These are phyloP conservation scores for Drosophila biarmipes DNA, from an alignment of 1,140 invertebrate species.

Conservation along the genomic window DNA sequence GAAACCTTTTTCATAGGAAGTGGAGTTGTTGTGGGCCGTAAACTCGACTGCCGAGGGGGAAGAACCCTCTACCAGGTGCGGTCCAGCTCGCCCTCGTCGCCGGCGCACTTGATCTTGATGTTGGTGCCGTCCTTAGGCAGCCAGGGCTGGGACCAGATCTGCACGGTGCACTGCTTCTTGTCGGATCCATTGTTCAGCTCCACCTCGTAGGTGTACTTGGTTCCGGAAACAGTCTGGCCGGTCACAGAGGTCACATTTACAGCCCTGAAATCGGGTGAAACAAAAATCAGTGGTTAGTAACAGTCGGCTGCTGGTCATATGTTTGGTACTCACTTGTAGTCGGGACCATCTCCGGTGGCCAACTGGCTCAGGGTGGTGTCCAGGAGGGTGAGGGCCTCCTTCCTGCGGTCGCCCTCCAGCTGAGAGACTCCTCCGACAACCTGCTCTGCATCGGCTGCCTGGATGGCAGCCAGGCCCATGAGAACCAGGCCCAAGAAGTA, in stretches of 20 bases:
- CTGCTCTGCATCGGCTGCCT: not conserved
- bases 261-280: constrained; percentile 30
- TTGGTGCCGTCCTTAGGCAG: constrained; percentile 50
- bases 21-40: too few relatives aligned
- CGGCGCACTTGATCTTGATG: constrained; percentile 55
- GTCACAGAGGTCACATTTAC: constrained; percentile 53
- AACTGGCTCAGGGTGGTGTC: constrained; percentile 24
- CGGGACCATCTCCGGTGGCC: constrained; percentile 41
- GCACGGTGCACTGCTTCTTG: constrained; percentile 53
- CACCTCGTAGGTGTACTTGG: constrained; percentile 47
- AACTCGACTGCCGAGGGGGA: not conserved
- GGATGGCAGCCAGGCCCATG: constrained; percentile 12
- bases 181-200: constrained; percentile 53
- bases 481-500: constrained; percentile 24
- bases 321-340: constrained; percentile 36
- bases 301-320: not conserved
- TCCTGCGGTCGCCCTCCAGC: constrained; percentile 17
- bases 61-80: constrained; percentile 38
- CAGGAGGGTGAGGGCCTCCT: constrained; percentile 22
- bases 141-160: constrained; percentile 57
- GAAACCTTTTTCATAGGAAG: not conserved
- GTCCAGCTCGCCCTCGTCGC: constrained; percentile 47
- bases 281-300: not conserved
- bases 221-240: constrained; percentile 56
- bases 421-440: constrained; percentile 9